Percentiles rank a stretch among this genome's conserved stretches.
Conservation (phyloP, 2,888 invertebrate species). For the Lapara coniferarum region DNA sequence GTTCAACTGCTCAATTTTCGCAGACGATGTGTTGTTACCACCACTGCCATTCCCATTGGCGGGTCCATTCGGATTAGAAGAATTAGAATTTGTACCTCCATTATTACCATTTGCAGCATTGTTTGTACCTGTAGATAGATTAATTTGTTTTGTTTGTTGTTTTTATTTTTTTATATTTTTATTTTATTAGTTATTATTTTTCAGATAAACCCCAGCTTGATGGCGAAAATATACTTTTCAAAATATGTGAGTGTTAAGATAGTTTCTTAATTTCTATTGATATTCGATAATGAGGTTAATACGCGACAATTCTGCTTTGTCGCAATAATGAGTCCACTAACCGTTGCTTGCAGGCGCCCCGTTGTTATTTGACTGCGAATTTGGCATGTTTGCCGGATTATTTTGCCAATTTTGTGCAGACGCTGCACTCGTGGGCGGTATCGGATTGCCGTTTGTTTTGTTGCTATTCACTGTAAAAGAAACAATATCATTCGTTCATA, state of each 20-base stretch:
- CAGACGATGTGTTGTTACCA: constrained; percentile 85
- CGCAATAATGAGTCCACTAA: constrained; percentile 44
- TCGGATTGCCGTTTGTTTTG: constrained; percentile 73
- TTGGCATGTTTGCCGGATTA: constrained; percentile 76
- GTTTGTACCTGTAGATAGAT: constrained; percentile 62
- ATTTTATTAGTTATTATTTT: too few relatives aligned
- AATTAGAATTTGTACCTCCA: constrained; percentile 76
- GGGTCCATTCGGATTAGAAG: constrained; percentile 68
- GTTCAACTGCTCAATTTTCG: constrained; percentile 94
- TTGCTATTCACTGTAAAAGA: constrained; percentile 79
- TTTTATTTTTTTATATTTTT: too few relatives aligned
- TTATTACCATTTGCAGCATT: constrained; percentile 69
- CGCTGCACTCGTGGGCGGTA: constrained; percentile 72
- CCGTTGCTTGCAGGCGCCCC: constrained; percentile 76
- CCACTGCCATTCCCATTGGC: constrained; percentile 69
- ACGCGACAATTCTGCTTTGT: constrained; percentile 8
- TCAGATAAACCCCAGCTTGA: neutral
- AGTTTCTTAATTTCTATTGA: neutral
- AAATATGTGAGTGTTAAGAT: too few relatives aligned
- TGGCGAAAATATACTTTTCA: too few relatives aligned
- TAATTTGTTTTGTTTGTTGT: too few relatives aligned
- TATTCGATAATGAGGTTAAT: constrained; percentile 26
- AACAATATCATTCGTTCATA: constrained; percentile 36
- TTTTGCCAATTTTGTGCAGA: constrained; percentile 75
- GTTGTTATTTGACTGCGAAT: constrained; percentile 77